Base-by-base conservation (phyloP, 1,140 invertebrate species). In the Triops longicaudatus region DNA sequence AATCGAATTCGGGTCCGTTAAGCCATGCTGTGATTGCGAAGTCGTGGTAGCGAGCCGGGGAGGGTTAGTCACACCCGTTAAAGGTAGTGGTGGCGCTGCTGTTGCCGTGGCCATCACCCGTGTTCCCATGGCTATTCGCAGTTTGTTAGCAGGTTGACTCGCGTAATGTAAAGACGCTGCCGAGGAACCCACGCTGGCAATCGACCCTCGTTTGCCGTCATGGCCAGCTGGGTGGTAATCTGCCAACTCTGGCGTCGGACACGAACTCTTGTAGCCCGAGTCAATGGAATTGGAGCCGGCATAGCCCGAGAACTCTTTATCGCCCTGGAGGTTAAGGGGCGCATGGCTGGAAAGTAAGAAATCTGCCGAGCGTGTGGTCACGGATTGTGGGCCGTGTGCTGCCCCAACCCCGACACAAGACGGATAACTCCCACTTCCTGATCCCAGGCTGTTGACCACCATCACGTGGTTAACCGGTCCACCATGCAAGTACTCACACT, bases 231-330 rank as follows among this genome's bases (percentile, higher is more conserved):
- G 41, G 75, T 82, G 82, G 76, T 80, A 75, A 73, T 84, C 84
- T 17, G 83, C 80, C 26, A 83, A 81, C 31, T 85, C 84, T 0
- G 84, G 84, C 1, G 84, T 85, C 6, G 84, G 84, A 79, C 83
- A 85, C 11, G 83, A 82, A 73, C 84, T 85, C 77, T 85, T 85
- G 79, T 85, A 85, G 4, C 84, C 84, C 73, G 82, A 83, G 78
- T 85, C 84, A 27, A 85, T 82, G 22, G 84, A 84, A 78, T 84
- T 85, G 26, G 83, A 83, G 10, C 84, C 84, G 1, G 84, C 83
- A 73, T 85, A 85, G 1, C 83, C 83, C 14, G 83, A 80, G 1
- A 82, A 82, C 72, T 85, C 84, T 17, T 80, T 80, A 14, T 84
- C 83, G 10, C 79, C 79, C 14, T 63, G 50, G 17, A 63, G 50